Base-by-base conservation (phyloP, 2,797 vertebrate species). In the Centroberyx gerrardi region DNA sequence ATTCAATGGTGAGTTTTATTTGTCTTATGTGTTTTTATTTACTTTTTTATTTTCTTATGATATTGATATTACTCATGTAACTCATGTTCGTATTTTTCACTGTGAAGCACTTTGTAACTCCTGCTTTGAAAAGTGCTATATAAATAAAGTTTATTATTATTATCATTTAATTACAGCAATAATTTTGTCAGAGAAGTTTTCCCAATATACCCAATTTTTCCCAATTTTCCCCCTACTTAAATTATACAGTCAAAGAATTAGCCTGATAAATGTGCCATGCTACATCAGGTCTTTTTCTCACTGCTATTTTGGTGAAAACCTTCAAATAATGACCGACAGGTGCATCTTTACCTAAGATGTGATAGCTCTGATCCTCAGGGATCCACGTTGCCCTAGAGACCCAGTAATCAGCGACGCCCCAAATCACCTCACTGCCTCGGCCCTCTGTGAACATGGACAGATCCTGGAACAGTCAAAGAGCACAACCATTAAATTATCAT, bases 401-500 rank as follows among this genome's bases (percentile, higher is more conserved):
- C 98, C 98, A 99, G 81, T 98, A 99, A 86, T 95, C 96, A 5
- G 98, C 97, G 81, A 99, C 94, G 0, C 96, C 95, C 15, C 86
- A 88, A 65, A 99, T 94, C 86, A 99, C 95, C 8, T 96, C 87
- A 88, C 95, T 96, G 88, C 97, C 97, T 0, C 80, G 93, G 0
- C 93, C 95, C 33, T 95, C 95, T 29, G 0, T 91, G 90, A 99
- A 99, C 87, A 99, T 89, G 71, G 94, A 92, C 81, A 95, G 46
- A 85, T 99, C 98, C 98, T 99, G 88, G 46, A 84, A 86, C 62
- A 85, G 14, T 8, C 18, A 29, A 72, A 87, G 33, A 69, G 61
- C 62, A 62, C 13, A 2, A 17, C 76, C 60, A 17, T 44, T 27
- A 44, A 73, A 52, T 22, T 7, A 66, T 3, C 49, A 27, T 36